Evolutionary conservation across 1,140 invertebrate species (phyloP), one percentile per base, ranked within the genome.

Genomic region (Drosophila sechellia): DNA sequence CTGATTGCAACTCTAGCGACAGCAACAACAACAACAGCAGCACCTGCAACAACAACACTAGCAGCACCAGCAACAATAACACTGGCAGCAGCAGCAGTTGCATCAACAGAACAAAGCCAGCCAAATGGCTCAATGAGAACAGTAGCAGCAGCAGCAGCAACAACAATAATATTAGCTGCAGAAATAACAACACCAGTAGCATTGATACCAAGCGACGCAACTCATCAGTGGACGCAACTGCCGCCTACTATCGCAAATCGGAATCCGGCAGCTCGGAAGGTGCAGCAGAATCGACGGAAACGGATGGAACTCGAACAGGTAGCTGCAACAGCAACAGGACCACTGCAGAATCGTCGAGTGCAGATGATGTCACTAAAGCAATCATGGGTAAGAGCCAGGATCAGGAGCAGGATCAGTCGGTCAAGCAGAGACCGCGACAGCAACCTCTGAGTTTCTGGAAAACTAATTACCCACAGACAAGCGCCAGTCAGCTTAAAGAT

Each of bases 371-470:
- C 3, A 27, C n/a, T 3, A 27, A 50, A 0, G 3, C 22, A 3
- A 20, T 6, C 15, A 10, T n/a, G 5, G 10, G 2, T 4, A 66
- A 49, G 39, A 15, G 15, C 12, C 43, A 20, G 17, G 50, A 60
- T 1, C 15, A 45, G n/a, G 56, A 54, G 31, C 34, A 35, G 4
- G n/a, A 15, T 6, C 56, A 52, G 39, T 12, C 20, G 15, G 45
- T 53, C 31, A 72, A 64, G 39, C 49, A 37, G 31, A 37, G 34
- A 22, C n/a, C 55, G 3, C 58, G 80, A 25, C 81, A 90, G 56
- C 80, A 90, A 15, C 81, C 80, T 6, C 17, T 86, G 1, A 68
- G 63, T 27, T 90, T 85, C 37, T 90, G 84, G 86, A 90, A 85
- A 43, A 84, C 74, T 5, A 81, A 76, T 40, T 80, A 79, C 39